phyloP scores from a whole-genome alignment of 2,888 invertebrate genomes.

The Drosophila pseudotakahashii region DNA sequence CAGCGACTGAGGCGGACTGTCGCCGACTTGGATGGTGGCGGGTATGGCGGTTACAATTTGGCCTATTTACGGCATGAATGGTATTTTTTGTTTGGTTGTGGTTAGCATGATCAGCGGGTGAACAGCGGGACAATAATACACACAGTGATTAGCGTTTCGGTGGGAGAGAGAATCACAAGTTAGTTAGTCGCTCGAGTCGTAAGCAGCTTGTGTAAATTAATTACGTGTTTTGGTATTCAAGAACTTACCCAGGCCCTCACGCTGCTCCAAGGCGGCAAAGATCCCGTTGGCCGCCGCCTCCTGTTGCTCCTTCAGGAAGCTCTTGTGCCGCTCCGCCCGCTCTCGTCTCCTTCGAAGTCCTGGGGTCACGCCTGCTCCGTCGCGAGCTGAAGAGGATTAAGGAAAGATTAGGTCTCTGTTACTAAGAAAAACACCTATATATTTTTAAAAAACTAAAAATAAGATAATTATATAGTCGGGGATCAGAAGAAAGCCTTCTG shows the following conservation, averaged over 20 bases:
- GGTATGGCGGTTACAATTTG: conserved; percentile 84
- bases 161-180: conserved; percentile 67
- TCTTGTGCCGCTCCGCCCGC: conserved; percentile 92
- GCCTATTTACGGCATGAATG: conserved; percentile 67
- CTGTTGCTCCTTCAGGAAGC: conserved; percentile 93
- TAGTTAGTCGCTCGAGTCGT: conserved; percentile 47
- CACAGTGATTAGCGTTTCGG: conserved; percentile 57
- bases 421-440: too few relatives aligned
- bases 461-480: too few relatives aligned
- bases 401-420: not conserved
- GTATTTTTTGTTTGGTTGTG: conserved; percentile 35
- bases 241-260: conserved; percentile 81
- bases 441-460: not conserved
- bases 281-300: conserved; percentile 85
- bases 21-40: conserved; percentile 82
- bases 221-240: not conserved
- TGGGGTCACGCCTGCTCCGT: conserved; percentile 90
- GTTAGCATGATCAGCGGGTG: conserved; percentile 66
- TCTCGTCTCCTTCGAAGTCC: conserved; percentile 92
- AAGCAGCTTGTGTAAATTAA: conserved; percentile 23
- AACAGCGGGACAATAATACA: conserved; percentile 56
- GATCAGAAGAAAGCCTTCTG: too few relatives aligned
- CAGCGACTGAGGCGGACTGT: conserved; percentile 82
- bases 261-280: conserved; percentile 76
- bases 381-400: conserved; percentile 52